Evolutionary conservation across 2,113 vertebrate genomes (phyloP).

Genomic region (Gadus chalcogrammus): DNA sequence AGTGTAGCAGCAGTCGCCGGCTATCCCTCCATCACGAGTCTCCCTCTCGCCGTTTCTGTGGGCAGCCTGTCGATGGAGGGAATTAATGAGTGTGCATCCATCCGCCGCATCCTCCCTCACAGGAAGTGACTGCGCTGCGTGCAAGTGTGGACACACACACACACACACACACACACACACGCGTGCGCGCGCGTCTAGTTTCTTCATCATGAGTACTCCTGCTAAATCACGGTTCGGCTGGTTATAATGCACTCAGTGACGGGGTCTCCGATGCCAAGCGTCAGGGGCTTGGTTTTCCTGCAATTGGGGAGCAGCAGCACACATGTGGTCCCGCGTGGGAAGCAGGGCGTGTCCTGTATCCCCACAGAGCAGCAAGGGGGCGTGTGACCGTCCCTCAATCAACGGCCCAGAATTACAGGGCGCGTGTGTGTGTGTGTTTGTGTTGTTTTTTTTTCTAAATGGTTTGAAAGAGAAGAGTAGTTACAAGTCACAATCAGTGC

Average conservation of each 20-base stretch:
- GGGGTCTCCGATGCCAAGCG: constrained; percentile 47
- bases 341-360: constrained; percentile 25
- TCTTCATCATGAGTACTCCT: background rate
- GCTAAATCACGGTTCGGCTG: background rate
- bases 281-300: constrained; percentile 34
- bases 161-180: too few relatives aligned
- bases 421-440: constrained; percentile 42
- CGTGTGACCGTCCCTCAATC: background rate
- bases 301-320: constrained; percentile 57
- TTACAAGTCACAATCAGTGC: too few relatives aligned
- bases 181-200: too few relatives aligned
- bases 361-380: constrained; percentile 36
- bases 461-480: too few relatives aligned
- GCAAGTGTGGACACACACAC: background rate
- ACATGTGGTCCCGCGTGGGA: constrained; percentile 56
- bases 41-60: too few relatives aligned
- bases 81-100: too few relatives aligned
- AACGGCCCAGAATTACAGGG: background rate
- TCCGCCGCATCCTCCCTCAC: background rate
- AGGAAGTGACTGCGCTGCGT: constrained; percentile 15
- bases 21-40: too few relatives aligned
- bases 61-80: too few relatives aligned
- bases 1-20: too few relatives aligned
- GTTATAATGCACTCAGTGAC: background rate
- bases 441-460: constrained; percentile 19